Base-by-base conservation (phyloP, 2,888 invertebrate species). In the Herminia tarsipennalis region DNA sequence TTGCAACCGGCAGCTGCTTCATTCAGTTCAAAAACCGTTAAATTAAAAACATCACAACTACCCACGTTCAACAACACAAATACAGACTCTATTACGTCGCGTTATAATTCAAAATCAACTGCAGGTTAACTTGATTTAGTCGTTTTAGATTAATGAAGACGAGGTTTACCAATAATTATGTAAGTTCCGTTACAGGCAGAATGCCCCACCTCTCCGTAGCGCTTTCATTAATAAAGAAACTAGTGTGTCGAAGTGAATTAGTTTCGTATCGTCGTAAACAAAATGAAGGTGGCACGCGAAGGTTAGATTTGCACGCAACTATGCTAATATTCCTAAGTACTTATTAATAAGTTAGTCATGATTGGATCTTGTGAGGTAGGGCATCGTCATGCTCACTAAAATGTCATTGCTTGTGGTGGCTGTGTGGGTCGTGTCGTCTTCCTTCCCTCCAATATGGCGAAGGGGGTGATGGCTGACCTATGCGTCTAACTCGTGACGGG, bases 151-250 rank as follows among this genome's bases (percentile, higher is more conserved):
- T 22, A 40, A 55, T 41, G 9, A 21, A 40, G 41, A 25, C 47
- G 28, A 48, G 65, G 67, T 70, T 78, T 76, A 76, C 71, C 73
- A 81, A 81, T 81, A 79, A 82, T 83, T 83, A 81, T 76, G 76
- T 81, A 80, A 82, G 78, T 70, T 75, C 76, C 76, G 77, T 78
- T 81, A 78, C 72, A 72, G 63, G 58, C 66, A 57, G 62, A 59
- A 58, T 51, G 66, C 68, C 67, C 73, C 75, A 74, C 76, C 76
- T 73, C 67, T 73, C 67, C 56, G 55, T 29, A 34, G 37, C 60
- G 71, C 57, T 77, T 80, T 79, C 74, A 78, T 82, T 80, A 78
- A 76, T 66, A 57, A 69, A 74, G 66, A 70, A 74, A 76, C 67
- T 68, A 63, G 70, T 65, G 64, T 60, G 64, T 59, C 66, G 56